phyloP scores from a whole-genome alignment of 2,113 vertebrate genomes.

The Pseudois nayaur region DNA sequence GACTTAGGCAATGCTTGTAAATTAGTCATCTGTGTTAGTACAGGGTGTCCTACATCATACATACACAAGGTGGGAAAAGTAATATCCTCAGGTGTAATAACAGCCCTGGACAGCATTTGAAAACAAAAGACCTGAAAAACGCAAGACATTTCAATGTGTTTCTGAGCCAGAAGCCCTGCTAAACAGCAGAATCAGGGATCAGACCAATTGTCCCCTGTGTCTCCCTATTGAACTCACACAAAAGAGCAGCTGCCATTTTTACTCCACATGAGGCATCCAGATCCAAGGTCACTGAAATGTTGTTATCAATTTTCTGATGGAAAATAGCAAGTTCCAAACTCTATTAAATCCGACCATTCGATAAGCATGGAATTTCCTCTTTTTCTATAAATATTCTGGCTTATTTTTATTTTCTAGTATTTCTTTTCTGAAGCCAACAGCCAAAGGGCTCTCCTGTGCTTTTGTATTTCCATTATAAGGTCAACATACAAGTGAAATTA shows the following conservation, averaged over 20 bases:
- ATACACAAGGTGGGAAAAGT: neutral
- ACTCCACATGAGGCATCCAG: neutral
- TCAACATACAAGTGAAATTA: neutral
- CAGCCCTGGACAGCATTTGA: neutral
- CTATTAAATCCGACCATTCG: neutral
- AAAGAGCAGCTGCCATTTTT: conserved; percentile 10
- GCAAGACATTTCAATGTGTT: neutral
- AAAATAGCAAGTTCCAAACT: neutral
- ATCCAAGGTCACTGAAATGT: neutral
- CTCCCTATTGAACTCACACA: neutral
- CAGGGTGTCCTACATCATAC: neutral
- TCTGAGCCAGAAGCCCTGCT: neutral
- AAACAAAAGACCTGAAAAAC: conserved; percentile 16
- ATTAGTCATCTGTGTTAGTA: conserved; percentile 13
- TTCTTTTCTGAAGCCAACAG: conserved; percentile 4
- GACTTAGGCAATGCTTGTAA: conserved; percentile 54
- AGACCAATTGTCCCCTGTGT: neutral
- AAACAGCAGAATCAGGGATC: neutral
- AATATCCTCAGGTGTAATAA: neutral
- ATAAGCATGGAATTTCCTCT: neutral
- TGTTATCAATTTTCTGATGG: neutral
- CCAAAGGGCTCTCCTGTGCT: neutral
- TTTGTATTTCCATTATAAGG: conserved; percentile 3
- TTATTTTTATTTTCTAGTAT: neutral
- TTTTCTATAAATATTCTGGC: neutral